Evolutionary conservation across 1,140 invertebrate species (phyloP), one percentile per base, ranked within the genome.

Genomic region (Thaumatotibia leucotreta): DNA sequence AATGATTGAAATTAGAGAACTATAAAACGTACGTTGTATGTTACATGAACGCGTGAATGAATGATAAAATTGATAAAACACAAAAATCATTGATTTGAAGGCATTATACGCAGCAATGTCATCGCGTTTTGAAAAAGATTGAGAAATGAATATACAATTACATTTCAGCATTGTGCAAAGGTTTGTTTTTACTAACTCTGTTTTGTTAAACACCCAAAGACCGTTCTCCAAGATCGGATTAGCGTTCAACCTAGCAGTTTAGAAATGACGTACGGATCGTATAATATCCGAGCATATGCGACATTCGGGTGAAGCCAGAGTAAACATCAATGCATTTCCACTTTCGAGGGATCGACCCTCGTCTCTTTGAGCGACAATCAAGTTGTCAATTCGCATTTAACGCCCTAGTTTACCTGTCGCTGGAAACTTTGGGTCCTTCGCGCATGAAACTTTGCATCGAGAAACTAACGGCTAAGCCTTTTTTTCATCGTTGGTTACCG

Each of bases 351-450:
- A 29, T 8, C 4, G 11, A 73, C 70, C 69, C 71, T 66, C 65
- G 70, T 72, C 72, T 45, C 62, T 32, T 49, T 14, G 50, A 65
- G 33, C 67, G 71, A 76, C 74, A 73, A 72, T 76, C 73, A 63
- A 69, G 62, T 71, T 76, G 71, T 76, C 74, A 76, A 76, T 76
- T 76, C 67, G 69, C 74, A 67, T 76, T 76, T 74, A 73, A 69
- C 67, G 65, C 67, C 32, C 32, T 31, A 58, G 24, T 27, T 58
- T 58, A 58, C 23, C 23, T 58, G 52, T 8, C 52, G 52, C 20
- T 31, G 29, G 14, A 58, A 58, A 58, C 27, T 58, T 58, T 27
- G 23, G 52, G 4, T 8, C 24, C 5, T 58, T 58, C n/a, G 29
- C 24, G 8, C n/a, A 24, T 27, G 24, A 58, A 27, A 58, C 24